A percentile compares a stretch with the other conserved stretches of the same genome.
Evolutionary conservation across 1,140 invertebrate genomes (phyloP).

Genomic region (Camponotus pennsylvanicus): DNA sequence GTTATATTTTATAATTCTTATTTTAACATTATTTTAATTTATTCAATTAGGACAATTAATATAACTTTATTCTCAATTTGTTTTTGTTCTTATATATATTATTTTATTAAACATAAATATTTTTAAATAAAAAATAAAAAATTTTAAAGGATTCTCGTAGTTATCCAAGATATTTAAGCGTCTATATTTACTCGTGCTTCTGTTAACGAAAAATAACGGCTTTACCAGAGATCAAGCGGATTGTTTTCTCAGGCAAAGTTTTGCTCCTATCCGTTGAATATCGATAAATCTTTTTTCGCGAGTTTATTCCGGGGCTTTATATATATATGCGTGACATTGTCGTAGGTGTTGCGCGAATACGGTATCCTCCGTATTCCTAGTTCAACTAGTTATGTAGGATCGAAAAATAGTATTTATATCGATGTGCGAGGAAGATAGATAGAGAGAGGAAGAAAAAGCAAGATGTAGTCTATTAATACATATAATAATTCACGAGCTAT

Average conservation of each 20-base stretch:
- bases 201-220: background rate
- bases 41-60: no score
- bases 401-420: conserved; percentile 57
- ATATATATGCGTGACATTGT: background rate
- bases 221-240: background rate
- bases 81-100: no score
- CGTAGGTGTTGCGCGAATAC: conserved; percentile 6
- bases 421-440: background rate
- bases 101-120: no score
- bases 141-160: no score
- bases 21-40: no score
- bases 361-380: background rate
- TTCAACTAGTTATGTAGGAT: background rate
- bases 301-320: conserved; percentile 10
- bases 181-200: background rate
- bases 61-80: no score
- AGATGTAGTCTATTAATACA: conserved; percentile 28
- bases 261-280: background rate
- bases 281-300: conserved; percentile 45
- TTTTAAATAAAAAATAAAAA: no score
- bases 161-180: no score
- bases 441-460: no score
- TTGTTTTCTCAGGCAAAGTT: conserved; percentile 6
- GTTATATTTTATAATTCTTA: background rate
- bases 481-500: background rate